These are phyloP conservation scores for Daktulosphaira vitifoliae DNA, from an alignment of 1,140 invertebrate species.

Conservation along the genomic window DNA sequence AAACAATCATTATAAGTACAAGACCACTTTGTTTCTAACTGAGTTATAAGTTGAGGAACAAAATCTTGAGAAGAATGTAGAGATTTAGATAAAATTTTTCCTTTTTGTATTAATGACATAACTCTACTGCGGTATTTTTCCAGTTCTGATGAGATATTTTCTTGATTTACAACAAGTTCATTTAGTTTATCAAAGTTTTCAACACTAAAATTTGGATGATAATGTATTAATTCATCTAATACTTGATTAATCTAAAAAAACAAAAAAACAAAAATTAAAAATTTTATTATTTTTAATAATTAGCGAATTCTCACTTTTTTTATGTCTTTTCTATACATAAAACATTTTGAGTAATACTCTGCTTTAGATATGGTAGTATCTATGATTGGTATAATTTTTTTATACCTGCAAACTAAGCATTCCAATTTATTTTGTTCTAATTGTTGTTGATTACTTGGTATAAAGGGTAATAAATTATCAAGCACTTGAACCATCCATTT, in stretches of 20 bases:
- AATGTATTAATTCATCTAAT: constrained; percentile 60
- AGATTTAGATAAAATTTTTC: constrained; percentile 70
- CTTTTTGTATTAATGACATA: constrained; percentile 80
- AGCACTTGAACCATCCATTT: constrained; percentile 88
- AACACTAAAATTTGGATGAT: background rate
- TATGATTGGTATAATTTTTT: constrained; percentile 81
- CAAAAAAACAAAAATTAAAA: too few species aligned
- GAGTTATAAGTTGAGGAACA: constrained; percentile 69
- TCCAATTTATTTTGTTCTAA: constrained; percentile 68
- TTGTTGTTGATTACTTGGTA: constrained; percentile 59
- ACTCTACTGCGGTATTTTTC: constrained; percentile 78
- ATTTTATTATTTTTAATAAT: too few species aligned
- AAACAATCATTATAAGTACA: constrained; percentile 75
- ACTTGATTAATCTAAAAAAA: constrained; percentile 51
- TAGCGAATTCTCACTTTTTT: constrained; percentile 63
- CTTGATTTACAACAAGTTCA: constrained; percentile 66
- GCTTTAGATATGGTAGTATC: constrained; percentile 87
- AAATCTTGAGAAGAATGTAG: constrained; percentile 72
- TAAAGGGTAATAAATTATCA: constrained; percentile 73
- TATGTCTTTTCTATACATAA: constrained; percentile 79
- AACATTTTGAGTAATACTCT: constrained; percentile 83
- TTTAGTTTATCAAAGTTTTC: constrained; percentile 62
- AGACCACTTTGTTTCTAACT: constrained; percentile 78
- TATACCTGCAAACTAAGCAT: constrained; percentile 73
- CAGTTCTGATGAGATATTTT: constrained; percentile 67